Evolutionary conservation across 1,140 invertebrate genomes (phyloP).

Genomic region (Meteorus sp.): DNA sequence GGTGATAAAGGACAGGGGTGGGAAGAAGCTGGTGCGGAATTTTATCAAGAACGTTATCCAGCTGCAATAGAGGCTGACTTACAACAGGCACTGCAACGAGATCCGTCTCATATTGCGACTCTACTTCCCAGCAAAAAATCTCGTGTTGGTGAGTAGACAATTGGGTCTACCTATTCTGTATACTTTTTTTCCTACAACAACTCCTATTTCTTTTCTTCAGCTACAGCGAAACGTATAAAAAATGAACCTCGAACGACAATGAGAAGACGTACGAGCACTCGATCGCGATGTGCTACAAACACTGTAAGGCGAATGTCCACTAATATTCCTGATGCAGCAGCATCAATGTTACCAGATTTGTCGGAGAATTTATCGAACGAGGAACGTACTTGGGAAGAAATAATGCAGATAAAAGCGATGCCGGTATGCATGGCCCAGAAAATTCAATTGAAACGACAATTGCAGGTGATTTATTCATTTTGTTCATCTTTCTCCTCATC

Average conservation of each 20-base stretch:
- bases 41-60: constrained; percentile 83
- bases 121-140: constrained; percentile 77
- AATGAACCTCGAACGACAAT: constrained; percentile 61
- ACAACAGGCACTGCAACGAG: constrained; percentile 66
- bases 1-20: constrained; percentile 65
- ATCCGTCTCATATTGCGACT: constrained; percentile 74
- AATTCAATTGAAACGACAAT: constrained; percentile 73
- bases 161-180: constrained; percentile 7
- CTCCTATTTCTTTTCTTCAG: constrained; percentile 37
- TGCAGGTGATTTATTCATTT: constrained; percentile 64
- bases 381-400: constrained; percentile 82
- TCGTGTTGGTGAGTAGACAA: constrained; percentile 63
- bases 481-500: constrained; percentile 2
- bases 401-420: constrained; percentile 82
- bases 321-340: constrained; percentile 69
- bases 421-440: constrained; percentile 82
- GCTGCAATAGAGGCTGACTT: constrained; percentile 69
- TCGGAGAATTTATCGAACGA: constrained; percentile 81
- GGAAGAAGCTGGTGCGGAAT: constrained; percentile 84
- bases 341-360: constrained; percentile 75
- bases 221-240: constrained; percentile 60
- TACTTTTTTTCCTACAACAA: constrained; percentile 20
- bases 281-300: constrained; percentile 61
- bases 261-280: constrained; percentile 65
- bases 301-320: constrained; percentile 66